Evolutionary conservation across 2,888 invertebrate species (phyloP).

Genomic region (Orchestes rusci): DNA sequence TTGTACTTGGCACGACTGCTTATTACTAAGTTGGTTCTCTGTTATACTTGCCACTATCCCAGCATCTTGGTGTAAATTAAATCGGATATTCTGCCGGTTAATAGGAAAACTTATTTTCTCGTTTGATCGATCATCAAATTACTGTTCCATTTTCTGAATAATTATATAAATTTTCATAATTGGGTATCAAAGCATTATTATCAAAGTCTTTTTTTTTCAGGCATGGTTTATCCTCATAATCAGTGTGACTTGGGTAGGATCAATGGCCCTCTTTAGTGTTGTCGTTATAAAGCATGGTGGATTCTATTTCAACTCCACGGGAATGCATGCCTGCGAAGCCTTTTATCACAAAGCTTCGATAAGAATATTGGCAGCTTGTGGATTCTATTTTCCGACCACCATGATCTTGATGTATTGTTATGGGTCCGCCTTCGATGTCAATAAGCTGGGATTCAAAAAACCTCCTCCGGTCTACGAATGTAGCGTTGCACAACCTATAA

Average conservation of each 20-base stretch:
- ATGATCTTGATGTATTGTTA: constrained; percentile 91
- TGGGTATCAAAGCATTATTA: too few species aligned
- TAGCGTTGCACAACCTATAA: constrained; percentile 35
- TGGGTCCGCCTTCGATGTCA: constrained; percentile 83
- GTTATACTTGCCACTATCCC: too few species aligned
- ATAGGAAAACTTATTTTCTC: too few species aligned
- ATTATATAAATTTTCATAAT: too few species aligned
- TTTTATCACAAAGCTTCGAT: constrained; percentile 63
- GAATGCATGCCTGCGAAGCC: constrained; percentile 80
- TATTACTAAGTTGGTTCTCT: too few species aligned
- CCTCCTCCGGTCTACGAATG: constrained; percentile 19
- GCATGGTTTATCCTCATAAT: constrained; percentile 74
- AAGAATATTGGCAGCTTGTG: constrained; percentile 77
- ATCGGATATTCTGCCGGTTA: too few species aligned
- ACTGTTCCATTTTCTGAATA: too few species aligned
- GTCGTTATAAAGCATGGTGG: constrained; percentile 79
- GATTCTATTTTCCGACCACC: constrained; percentile 84
- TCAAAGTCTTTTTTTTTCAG: constrained; percentile 52
- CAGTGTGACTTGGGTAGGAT: constrained; percentile 78
- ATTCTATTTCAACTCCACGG: constrained; percentile 82
- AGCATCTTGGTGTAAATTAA: too few species aligned
- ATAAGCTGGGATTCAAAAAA: constrained; percentile 65
- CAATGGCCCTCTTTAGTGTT: constrained; percentile 73
- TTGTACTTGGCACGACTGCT: too few species aligned
- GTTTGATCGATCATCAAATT: too few species aligned